phyloP scores from a whole-genome alignment of 2,797 vertebrate species.

The Danio albolineatus region DNA sequence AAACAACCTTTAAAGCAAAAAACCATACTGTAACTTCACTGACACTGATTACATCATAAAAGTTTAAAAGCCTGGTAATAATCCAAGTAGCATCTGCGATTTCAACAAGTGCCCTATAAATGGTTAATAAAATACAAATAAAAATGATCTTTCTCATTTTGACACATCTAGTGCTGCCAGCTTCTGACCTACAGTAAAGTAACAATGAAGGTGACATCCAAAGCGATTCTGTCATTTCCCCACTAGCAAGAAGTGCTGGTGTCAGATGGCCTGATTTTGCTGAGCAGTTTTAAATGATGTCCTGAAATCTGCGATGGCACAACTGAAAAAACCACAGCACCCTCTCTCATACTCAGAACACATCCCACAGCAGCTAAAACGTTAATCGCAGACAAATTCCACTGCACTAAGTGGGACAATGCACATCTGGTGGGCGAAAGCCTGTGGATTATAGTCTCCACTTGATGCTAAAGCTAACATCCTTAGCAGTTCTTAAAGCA shows the following conservation, averaged over 20 bases:
- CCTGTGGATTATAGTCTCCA: conserved; percentile 36
- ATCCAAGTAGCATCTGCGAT: no score
- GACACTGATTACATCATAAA: no score
- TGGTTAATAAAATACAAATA: neutral
- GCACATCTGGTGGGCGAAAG: conserved; percentile 36
- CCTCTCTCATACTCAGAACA: neutral
- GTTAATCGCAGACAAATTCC: conserved; percentile 24
- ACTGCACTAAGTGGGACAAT: conserved; percentile 10
- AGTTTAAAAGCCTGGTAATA: no score
- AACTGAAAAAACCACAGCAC: neutral
- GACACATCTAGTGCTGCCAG: neutral
- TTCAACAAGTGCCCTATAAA: no score
- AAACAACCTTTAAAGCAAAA: neutral
- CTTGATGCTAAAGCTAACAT: conserved; percentile 43
- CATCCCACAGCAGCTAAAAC: neutral
- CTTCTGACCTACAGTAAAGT: neutral
- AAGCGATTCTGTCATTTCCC: conserved; percentile 7
- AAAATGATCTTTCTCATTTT: neutral
- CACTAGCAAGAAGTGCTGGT: conserved; percentile 32
- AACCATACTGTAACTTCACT: no score
- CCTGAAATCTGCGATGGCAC: conserved; percentile 47
- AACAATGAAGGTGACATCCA: conserved; percentile 40
- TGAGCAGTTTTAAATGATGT: conserved; percentile 69
- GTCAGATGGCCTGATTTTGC: conserved; percentile 66
- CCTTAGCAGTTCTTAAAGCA: conserved; percentile 27